Evolutionary conservation across 2,797 vertebrate genomes (phyloP), one percentile per base, ranked within the genome.

Genomic region (Schizothorax lantsangensis): DNA sequence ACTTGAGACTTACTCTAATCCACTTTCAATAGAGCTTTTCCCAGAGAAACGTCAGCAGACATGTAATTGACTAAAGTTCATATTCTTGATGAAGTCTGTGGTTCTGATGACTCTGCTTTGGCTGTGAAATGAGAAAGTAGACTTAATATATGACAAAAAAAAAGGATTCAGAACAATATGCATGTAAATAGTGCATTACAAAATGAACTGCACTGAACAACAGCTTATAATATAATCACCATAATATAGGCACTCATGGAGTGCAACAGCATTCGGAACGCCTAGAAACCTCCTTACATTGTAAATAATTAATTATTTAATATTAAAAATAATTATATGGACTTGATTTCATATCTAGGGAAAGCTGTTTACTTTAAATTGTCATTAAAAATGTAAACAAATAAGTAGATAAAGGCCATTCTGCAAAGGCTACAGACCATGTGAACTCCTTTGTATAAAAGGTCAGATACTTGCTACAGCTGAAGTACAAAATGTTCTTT

Each of bases 1-100:
- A 57, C 23, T 1, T 40, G 33, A 83, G 81, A 72, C 81, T 82
- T 72, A 83, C 36, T 72, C 81, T 83, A 83, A 83, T 83, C 81
- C 81, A 83, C 68, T 83, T 82, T 74, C 81, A 83, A 45, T 47
- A 12, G 52, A 74, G 69, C 69, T 73, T 74, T n/a, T 33, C 19
- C 10, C 38, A n/a, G 30, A 59, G 49, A 83, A 72, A 40, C 33
- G 15, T 54, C 30, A 52, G 64, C 45, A 71, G 68, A 72, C 38
- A 4, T 49, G 43, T 30, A 38, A 69, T n/a, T 54, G 64, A 38
- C 21, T 54, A 10, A 26, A 23, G 15, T 2, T 54, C 73, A 30
- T 23, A 12, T 54, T 52, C 47, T 54, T 54, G 30, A 77, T 45
- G 52, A 59, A 79, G 78, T 43, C 33, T 23, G 21, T 38, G 74